These are phyloP conservation scores for Aspiorhynchus laticeps DNA, from an alignment of 2,113 vertebrate species.

Conservation along the genomic window DNA sequence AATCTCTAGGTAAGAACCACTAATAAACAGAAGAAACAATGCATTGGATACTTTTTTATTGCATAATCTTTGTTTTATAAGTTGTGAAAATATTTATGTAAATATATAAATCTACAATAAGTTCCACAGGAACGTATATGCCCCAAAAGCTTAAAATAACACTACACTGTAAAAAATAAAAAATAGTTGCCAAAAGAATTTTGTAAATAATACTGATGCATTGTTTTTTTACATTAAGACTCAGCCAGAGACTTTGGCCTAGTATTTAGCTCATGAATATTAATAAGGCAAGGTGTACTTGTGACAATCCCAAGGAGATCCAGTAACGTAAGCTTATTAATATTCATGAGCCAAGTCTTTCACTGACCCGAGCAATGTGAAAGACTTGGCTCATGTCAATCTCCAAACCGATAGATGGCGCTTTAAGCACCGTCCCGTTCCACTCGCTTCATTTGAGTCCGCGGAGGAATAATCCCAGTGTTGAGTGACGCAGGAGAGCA, in stretches of 20 bases:
- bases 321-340: background rate
- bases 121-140: too few relatives aligned
- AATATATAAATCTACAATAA: too few relatives aligned
- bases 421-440: background rate
- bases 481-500: conserved; percentile 39
- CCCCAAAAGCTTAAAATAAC: too few relatives aligned
- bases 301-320: background rate
- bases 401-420: conserved; percentile 39
- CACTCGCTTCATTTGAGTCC: background rate
- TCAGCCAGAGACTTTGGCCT: background rate
- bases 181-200: too few relatives aligned
- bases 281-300: background rate
- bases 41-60: too few relatives aligned
- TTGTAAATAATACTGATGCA: too few relatives aligned
- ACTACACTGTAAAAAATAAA: too few relatives aligned
- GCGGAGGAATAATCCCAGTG: conserved; percentile 18
- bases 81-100: too few relatives aligned
- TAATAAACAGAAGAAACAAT: too few relatives aligned
- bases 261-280: background rate
- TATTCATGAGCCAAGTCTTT: background rate
- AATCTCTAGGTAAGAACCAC: too few relatives aligned
- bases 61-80: too few relatives aligned
- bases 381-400: background rate
- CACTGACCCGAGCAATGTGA: background rate
- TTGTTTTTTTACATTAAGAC: background rate